These are phyloP conservation scores for Hycleus cichorii DNA, from an alignment of 1,140 invertebrate species.

Conservation along the genomic window DNA sequence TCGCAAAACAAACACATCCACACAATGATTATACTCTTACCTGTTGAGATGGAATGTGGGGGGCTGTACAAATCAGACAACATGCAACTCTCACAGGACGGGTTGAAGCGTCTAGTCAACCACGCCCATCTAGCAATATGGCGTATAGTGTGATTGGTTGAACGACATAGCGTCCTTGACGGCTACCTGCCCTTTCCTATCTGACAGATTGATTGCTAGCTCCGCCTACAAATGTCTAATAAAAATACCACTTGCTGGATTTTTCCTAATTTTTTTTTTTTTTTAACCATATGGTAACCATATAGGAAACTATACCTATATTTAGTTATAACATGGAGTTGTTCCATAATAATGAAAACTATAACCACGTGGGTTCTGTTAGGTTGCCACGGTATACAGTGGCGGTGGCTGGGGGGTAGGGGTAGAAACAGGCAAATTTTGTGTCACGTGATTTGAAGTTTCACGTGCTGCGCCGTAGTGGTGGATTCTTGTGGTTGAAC, in stretches of 20 bases:
- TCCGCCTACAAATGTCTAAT: conserved; percentile 26
- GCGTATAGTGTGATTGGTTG: conserved; percentile 35
- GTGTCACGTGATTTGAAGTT: too few species aligned
- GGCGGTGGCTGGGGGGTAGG: too few species aligned
- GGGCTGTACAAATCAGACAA: not conserved
- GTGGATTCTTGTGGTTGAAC: too few species aligned
- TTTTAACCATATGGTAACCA: too few species aligned
- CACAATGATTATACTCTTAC: not conserved
- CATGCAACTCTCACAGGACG: conserved; percentile 1
- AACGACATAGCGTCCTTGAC: conserved; percentile 29
- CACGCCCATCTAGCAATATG: conserved; percentile 38
- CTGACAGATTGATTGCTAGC: conserved; percentile 33
- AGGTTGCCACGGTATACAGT: too few species aligned
- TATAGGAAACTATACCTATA: not conserved
- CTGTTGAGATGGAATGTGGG: not conserved
- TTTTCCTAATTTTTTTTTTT: conserved; percentile 6
- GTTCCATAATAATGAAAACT: too few species aligned
- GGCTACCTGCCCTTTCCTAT: conserved; percentile 31
- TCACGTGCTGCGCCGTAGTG: too few species aligned
- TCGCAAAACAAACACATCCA: not conserved
- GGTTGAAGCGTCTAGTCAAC: conserved; percentile 10
- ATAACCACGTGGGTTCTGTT: too few species aligned
- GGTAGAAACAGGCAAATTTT: too few species aligned
- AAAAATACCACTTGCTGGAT: conserved; percentile 34
- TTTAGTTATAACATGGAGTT: too few species aligned